Evolutionary conservation across 2,888 invertebrate genomes (phyloP).

Genomic region (Ernsta delagoae): DNA sequence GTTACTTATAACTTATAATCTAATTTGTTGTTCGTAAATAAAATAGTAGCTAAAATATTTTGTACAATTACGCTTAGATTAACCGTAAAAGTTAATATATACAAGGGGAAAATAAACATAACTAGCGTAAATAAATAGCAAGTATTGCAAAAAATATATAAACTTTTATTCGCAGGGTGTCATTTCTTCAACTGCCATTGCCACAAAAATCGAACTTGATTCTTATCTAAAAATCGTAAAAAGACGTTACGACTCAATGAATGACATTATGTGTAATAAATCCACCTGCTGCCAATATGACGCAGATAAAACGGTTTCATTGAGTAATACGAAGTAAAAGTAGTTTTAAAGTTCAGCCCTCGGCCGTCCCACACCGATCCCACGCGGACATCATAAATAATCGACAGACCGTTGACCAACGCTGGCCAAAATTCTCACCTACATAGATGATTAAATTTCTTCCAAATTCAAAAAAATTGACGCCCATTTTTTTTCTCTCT

Average conservation of each 20-base stretch:
- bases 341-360: conserved; percentile 48
- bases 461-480: conserved; percentile 12
- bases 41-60: no score
- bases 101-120: no score
- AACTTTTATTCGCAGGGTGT: neutral
- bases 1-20: no score
- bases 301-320: conserved; percentile 35
- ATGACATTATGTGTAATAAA: conserved; percentile 16
- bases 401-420: conserved; percentile 64
- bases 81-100: no score
- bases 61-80: no score
- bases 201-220: conserved; percentile 1
- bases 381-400: conserved; percentile 34
- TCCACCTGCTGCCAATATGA: conserved; percentile 28
- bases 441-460: conserved; percentile 45
- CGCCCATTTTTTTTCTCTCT: no score
- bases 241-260: conserved; percentile 18
- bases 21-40: no score
- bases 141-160: neutral
- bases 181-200: neutral
- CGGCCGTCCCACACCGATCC: conserved; percentile 47
- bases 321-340: conserved; percentile 54
- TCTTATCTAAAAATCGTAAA: conserved; percentile 23
- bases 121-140: neutral
- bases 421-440: conserved; percentile 71